These are phyloP conservation scores for Coilia nasus DNA, from an alignment of 2,797 vertebrate species.

Conservation along the genomic window DNA sequence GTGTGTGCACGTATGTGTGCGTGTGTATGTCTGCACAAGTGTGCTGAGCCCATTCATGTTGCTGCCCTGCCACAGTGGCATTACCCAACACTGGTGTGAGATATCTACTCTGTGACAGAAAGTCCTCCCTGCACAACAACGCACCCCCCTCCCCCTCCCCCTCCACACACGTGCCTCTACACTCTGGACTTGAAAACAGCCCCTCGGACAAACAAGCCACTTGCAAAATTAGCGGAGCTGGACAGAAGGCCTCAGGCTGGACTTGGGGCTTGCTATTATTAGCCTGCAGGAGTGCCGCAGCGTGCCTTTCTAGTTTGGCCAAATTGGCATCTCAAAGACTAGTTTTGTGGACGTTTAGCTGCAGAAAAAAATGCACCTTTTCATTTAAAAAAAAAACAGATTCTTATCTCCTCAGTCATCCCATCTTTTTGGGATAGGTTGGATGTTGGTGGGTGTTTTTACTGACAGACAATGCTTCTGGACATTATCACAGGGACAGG, in stretches of 20 bases:
- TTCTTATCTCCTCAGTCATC: background rate
- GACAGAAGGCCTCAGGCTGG: background rate
- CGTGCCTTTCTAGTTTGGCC: background rate
- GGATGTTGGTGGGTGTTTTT: too few species aligned
- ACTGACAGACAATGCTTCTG: background rate
- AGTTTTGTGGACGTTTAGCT: background rate
- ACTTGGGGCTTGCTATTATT: background rate
- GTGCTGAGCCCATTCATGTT: background rate
- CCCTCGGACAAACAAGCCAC: background rate
- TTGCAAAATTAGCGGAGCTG: background rate
- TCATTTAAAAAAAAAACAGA: background rate
- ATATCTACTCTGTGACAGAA: conserved; percentile 21
- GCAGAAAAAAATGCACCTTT: background rate
- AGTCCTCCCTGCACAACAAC: background rate
- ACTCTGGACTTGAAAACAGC: conserved; percentile 2
- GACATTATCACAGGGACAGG: too few species aligned
- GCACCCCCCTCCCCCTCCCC: background rate
- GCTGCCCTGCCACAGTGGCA: background rate
- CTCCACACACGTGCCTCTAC: background rate
- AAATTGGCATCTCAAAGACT: background rate
- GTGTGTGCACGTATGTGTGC: background rate
- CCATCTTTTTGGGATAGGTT: too few species aligned
- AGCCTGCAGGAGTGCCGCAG: background rate
- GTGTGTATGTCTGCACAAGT: background rate
- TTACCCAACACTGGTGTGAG: background rate